Base-by-base conservation (phyloP, 1,140 invertebrate genomes). In the Trichoplusia ni region DNA sequence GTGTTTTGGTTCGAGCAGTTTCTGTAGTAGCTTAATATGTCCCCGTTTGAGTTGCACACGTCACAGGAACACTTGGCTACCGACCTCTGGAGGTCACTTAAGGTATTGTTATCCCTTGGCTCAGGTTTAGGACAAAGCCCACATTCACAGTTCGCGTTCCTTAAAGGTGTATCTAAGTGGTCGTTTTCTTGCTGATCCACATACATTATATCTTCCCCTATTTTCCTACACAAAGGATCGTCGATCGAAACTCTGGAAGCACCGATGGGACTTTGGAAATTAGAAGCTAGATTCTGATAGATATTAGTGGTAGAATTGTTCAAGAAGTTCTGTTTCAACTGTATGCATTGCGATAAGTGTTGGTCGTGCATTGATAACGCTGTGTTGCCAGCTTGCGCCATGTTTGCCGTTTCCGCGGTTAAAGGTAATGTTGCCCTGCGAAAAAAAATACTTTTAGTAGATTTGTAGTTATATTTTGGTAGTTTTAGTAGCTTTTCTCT, bases 371-470 rank as follows among this genome's bases (percentile, higher is more conserved):
- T 63, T 0, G 85, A 90, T 0, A 89, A 53, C 4, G 69, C 81
- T 3, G 79, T 73, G 60, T 81, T 90, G 73, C 75, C 84, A 75
- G 91, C 89, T 86, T 91, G 93, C 89, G 72, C 91, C 89, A 84
- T 91, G 81, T 79, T 69, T 0, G 92, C 79, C 11, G 91, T 90
- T 11, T 90, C 90, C 11, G 95, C 94, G 53, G 94, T 94, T 11
- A 96, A 89, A n/a, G 95, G 95, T 73, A 96, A 91, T 23, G 95
- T 96, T 47, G 95, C 95, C 92, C 95, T 96, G 92, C 64, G 38
- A 44, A 66, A 64, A 73, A 58, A 67, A 60, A 62, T 56, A 29
- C 29, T 67, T 63, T 64, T 69, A 49, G 37, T 56, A 68, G 69
- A 65, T 71, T 73, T 61, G 42, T 63, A 60, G 25, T 9, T 18